Evolutionary conservation across 2,797 vertebrate genomes (phyloP).

Genomic region (Otolemur crassicaudatus): DNA sequence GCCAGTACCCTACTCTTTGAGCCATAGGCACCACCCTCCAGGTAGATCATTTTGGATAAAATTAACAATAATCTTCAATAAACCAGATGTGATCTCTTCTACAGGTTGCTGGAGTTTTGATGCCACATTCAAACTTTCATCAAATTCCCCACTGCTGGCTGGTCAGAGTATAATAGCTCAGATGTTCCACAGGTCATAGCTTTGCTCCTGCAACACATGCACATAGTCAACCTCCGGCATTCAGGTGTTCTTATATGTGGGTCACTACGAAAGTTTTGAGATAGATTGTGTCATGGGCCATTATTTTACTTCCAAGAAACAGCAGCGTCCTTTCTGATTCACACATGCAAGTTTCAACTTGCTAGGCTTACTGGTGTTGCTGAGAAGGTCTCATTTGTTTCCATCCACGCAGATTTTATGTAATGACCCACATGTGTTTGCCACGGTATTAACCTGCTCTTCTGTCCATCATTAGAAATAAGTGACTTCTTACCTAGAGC

Average conservation of each 20-base stretch:
- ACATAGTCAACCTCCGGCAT: too few relatives aligned
- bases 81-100: not conserved
- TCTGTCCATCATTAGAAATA: not conserved
- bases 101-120: too few relatives aligned
- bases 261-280: too few relatives aligned
- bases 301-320: too few relatives aligned
- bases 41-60: not conserved
- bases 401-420: too few relatives aligned
- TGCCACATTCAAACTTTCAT: fast-evolving
- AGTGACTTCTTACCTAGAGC: not conserved
- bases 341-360: too few relatives aligned
- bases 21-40: not conserved
- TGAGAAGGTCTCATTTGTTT: too few relatives aligned
- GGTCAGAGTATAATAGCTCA: not conserved
- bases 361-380: too few relatives aligned
- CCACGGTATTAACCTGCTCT: not conserved
- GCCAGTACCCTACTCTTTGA: too few relatives aligned
- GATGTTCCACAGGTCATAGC: not conserved
- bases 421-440: not conserved
- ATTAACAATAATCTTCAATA: not conserved
- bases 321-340: too few relatives aligned
- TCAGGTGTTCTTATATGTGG: not conserved
- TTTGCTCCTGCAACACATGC: too few relatives aligned
- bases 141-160: not conserved
- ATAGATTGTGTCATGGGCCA: too few relatives aligned